Conservation (phyloP, 2,113 vertebrate species). For the Todiramphus saurophagus region DNA sequence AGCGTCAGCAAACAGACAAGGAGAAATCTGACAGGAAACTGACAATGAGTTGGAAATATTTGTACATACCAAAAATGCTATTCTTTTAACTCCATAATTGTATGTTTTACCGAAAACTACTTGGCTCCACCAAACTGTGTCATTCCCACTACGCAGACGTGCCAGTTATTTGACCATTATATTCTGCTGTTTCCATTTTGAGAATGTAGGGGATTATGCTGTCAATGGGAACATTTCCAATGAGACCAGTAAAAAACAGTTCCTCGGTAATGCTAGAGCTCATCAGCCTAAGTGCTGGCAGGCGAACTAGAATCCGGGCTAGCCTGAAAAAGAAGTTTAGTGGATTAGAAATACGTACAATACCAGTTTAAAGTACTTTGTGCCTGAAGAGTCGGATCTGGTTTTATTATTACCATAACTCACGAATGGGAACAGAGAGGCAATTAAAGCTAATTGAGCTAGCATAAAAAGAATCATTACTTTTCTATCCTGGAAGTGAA, state of each 20-base stretch:
- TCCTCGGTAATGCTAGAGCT: slow-evolving; percentile 97
- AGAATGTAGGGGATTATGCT: slow-evolving; percentile 99
- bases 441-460: neutral
- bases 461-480: neutral
- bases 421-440: neutral
- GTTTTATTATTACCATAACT: neutral
- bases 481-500: neutral
- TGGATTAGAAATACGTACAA: neutral
- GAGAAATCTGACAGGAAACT: slow-evolving; percentile 39
- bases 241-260: slow-evolving; percentile 98
- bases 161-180: slow-evolving; percentile 93
- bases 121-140: neutral
- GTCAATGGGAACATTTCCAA: slow-evolving; percentile 98
- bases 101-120: neutral
- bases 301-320: slow-evolving; percentile 92
- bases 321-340: slow-evolving; percentile 77
- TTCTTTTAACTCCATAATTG: neutral
- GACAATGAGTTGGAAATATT: slow-evolving; percentile 19
- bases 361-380: neutral
- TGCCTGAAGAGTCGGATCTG: neutral
- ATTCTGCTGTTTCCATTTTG: slow-evolving; percentile 98
- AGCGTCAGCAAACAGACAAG: slow-evolving; percentile 24
- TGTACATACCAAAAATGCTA: slow-evolving; percentile 56
- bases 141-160: slow-evolving; percentile 73
- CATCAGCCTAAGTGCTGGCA: slow-evolving; percentile 95